Evolutionary conservation across 2,113 vertebrate genomes (phyloP), one percentile per base, ranked within the genome.

Genomic region (Engraulis encrasicolus): DNA sequence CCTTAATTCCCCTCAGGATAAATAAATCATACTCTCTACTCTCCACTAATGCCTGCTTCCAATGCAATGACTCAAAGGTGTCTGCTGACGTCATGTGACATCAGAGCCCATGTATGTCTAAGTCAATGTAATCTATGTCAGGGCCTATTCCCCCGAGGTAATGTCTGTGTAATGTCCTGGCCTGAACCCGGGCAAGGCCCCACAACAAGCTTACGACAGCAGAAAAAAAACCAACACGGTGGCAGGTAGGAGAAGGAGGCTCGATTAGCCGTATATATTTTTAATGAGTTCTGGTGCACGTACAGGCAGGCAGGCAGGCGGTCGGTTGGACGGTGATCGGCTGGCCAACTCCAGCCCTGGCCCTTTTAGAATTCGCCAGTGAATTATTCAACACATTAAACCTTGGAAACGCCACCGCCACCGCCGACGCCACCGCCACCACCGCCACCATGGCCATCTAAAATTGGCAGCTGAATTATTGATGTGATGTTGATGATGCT

Each of bases 301-400:
- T n/a, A n/a, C n/a, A n/a, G n/a, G n/a, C n/a, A n/a, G n/a, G n/a
- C n/a, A n/a, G n/a, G n/a, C n/a, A n/a, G n/a, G n/a, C n/a, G n/a
- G n/a, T n/a, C n/a, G n/a, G n/a, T n/a, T n/a, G n/a, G n/a, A n/a
- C n/a, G n/a, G n/a, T n/a, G n/a, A n/a, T n/a, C n/a, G n/a, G n/a
- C n/a, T 0, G 11, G 27, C 58, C 1, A 2, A 7, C 12, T n/a
- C n/a, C n/a, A n/a, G n/a, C n/a, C n/a, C n/a, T 91, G 88, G 90
- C 89, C 83, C 20, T 40, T 84, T 91, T 92, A 92, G 91, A 90
- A 89, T 85, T 85, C 90, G 85, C 85, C 83, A 78, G 92, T 95
- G 86, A 93, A 93, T 92, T 83, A 93, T 94, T 92, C 78, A 92
- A 88, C 52, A 54, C 85, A 90, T 92, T 91, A 90, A 90, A 89